These are phyloP conservation scores for Drosophila rubida DNA, from an alignment of 2,888 invertebrate species.

Conservation along the genomic window DNA sequence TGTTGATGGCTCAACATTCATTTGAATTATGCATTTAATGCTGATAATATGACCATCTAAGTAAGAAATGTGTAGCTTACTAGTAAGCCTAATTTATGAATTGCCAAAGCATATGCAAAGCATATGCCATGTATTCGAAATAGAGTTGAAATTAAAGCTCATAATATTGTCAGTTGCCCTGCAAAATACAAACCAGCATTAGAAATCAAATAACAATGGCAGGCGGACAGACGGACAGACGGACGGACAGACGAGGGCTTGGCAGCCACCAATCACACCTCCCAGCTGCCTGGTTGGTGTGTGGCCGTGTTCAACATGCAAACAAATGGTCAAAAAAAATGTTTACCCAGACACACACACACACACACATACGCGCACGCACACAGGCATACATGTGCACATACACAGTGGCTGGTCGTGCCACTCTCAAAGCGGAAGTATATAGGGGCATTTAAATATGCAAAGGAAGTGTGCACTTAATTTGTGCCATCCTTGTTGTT, in stretches of 20 bases:
- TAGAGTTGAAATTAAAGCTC: constrained; percentile 36
- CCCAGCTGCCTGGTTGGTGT: constrained; percentile 17
- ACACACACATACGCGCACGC: constrained; percentile 13
- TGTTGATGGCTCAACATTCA: background rate
- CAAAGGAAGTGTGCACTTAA: constrained; percentile 80
- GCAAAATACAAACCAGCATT: constrained; percentile 60
- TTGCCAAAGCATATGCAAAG: constrained; percentile 1
- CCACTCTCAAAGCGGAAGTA: constrained; percentile 72
- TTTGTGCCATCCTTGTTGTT: constrained; percentile 79
- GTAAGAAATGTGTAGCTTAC: background rate
- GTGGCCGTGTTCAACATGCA: constrained; percentile 75
- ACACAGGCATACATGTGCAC: constrained; percentile 36
- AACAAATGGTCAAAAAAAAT: constrained; percentile 75
- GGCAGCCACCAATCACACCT: constrained; percentile 24
- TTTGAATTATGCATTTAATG: background rate
- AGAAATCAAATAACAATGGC: constrained; percentile 75
- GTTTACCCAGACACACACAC: constrained; percentile 49
- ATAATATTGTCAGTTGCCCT: constrained; percentile 56
- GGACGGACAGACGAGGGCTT: background rate
- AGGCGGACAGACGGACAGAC: background rate
- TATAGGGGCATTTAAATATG: constrained; percentile 80
- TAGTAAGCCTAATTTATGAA: constrained; percentile 4
- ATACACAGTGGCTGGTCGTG: constrained; percentile 31
- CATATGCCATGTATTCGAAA: background rate
- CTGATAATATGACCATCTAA: background rate